Conservation (phyloP, 2,113 vertebrate species). For the Heterochromis multidens region DNA sequence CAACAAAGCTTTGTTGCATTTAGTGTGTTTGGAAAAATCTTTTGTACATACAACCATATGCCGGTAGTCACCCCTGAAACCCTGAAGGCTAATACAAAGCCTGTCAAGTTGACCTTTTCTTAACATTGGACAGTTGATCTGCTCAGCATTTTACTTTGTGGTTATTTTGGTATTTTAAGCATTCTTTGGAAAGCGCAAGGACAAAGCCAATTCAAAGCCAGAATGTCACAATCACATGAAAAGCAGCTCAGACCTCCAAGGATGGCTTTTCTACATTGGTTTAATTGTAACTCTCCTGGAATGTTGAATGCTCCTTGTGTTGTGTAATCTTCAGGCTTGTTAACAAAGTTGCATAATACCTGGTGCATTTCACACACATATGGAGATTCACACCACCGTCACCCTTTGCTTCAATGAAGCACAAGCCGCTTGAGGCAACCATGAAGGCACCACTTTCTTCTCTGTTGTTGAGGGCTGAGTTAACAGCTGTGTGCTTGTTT, state of each 20-base stretch:
- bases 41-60: not conserved
- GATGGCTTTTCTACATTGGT: not conserved
- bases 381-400: not conserved
- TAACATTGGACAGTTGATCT: not conserved
- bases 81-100: no score
- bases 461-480: not conserved
- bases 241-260: not conserved
- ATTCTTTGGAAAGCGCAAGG: not conserved
- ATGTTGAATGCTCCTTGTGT: not conserved
- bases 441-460: not conserved
- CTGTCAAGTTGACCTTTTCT: not conserved
- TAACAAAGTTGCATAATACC: not conserved
- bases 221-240: not conserved
- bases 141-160: fast-evolving
- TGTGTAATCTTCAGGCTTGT: not conserved
- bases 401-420: not conserved
- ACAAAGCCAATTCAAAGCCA: not conserved
- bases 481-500: not conserved
- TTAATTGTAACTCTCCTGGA: not conserved
- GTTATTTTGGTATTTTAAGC: not conserved
- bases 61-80: no score
- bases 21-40: not conserved
- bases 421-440: not conserved
- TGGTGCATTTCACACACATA: not conserved
- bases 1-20: no score